These are phyloP conservation scores for Diachasma alloeum DNA, from an alignment of 1,140 invertebrate genomes.

Conservation along the genomic window DNA sequence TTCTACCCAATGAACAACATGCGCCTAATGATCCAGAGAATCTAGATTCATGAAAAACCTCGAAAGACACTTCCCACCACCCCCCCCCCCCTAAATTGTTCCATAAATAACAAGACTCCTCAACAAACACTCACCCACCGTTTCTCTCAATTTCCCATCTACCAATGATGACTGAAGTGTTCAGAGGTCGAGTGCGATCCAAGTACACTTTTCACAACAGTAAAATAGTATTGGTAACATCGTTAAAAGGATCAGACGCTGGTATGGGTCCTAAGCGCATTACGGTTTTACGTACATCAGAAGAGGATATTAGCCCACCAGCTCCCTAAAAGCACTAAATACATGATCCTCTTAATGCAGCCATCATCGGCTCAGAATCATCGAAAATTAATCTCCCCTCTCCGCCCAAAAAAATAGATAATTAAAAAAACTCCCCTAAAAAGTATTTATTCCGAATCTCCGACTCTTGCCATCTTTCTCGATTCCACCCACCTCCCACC, in stretches of 20 bases:
- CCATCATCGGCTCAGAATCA: neutral
- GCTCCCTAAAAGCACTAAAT: neutral
- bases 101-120: neutral
- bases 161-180: neutral
- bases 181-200: neutral
- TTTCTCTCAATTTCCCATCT: neutral
- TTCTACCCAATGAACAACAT: no score
- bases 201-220: neutral
- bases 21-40: no score
- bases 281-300: neutral
- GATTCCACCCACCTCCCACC: constrained; percentile 1
- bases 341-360: neutral
- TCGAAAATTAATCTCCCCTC: neutral
- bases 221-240: constrained; percentile 11
- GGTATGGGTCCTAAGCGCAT: neutral
- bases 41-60: no score
- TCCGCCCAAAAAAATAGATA: neutral
- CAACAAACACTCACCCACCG: neutral
- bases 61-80: no score
- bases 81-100: no score
- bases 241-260: neutral
- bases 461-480: neutral
- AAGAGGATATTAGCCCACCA: neutral
- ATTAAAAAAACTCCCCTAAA: neutral
- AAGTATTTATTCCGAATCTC: constrained; percentile 16